Conservation (phyloP, 2,113 vertebrate genomes). For the Chaenocephalus aceratus region DNA sequence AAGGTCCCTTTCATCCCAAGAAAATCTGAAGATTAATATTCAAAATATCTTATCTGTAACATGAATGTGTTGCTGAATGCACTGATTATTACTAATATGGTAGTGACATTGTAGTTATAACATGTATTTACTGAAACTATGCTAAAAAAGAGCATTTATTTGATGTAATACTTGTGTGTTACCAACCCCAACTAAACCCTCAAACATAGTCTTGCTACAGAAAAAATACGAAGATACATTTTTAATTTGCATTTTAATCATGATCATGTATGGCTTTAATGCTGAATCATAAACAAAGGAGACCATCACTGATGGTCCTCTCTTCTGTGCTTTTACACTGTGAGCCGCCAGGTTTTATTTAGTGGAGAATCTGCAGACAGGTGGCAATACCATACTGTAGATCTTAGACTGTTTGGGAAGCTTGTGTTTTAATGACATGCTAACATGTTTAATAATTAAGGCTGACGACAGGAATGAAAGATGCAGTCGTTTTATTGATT, state of each 20-base stretch:
- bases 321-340: background rate
- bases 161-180: slow-evolving; percentile 4
- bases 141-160: background rate
- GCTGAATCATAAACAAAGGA: slow-evolving; percentile 16
- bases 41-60: background rate
- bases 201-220: background rate
- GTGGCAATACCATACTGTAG: background rate
- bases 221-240: background rate
- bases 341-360: background rate
- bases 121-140: background rate
- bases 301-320: background rate
- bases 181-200: background rate
- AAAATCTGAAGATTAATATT: background rate
- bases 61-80: slow-evolving; percentile 33
- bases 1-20: slow-evolving; percentile 4
- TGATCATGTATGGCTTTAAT: background rate
- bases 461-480: slow-evolving; percentile 1
- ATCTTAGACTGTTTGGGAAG: background rate
- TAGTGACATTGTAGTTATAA: background rate
- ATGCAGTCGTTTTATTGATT: slow-evolving; percentile 16
- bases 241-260: slow-evolving; percentile 5
- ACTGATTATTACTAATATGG: slow-evolving; percentile 16
- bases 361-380: slow-evolving; percentile 30
- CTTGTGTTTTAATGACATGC: slow-evolving; percentile 12
- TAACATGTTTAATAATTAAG: background rate